Base-by-base conservation (phyloP, 2,888 invertebrate species). In the Ischnura elegans region DNA sequence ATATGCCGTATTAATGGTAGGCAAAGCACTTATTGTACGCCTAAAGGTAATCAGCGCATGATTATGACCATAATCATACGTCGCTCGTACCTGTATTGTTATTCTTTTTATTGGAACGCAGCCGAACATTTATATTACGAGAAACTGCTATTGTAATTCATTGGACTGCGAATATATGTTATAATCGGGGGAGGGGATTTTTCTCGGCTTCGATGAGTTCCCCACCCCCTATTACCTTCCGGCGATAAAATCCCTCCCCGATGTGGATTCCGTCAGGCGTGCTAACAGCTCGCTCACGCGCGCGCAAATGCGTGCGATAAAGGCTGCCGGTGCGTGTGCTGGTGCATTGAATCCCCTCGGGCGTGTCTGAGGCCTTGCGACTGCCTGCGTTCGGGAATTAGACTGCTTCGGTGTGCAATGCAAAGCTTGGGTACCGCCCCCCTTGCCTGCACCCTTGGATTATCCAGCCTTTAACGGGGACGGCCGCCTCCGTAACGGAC, bases 341-440 rank as follows among this genome's bases (percentile, higher is more conserved):
- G 2, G 76, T 76, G 76, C 76, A 76, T 21, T 76, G 25, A 76
- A 36, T 25, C n/a, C 76, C 76, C 76, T 36, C 29, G 36, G 29
- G 76, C 29, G 29, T 29, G 16, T n/a, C n/a, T n/a, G 61, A 61
- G 25, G 13, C 36, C 13, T 29, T 36, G 10, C 29, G 6, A 36
- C 29, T 36, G 76, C 36, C 36, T 76, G 76, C 25, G 76, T 13
- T 76, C 76, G 36, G 36, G 36, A 29, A 76, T 76, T 76, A 76
- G 76, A 25, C 76, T 76, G 76, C 36, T 76, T 36, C 36, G 76
- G 76, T 76, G 76, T 76, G 76, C 29, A 76, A 76, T 76, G 76
- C 36, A 36, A 76, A 29, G 76, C 76, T 29, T 10, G 36, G 61
- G 25, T 61, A 8, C 47, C 47, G 8, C 13, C 13, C 13, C 47